A percentile compares a stretch with the other conserved stretches of the same genome.
Evolutionary conservation across 2,113 vertebrate species (phyloP).

Genomic region (Xiphias gladius): DNA sequence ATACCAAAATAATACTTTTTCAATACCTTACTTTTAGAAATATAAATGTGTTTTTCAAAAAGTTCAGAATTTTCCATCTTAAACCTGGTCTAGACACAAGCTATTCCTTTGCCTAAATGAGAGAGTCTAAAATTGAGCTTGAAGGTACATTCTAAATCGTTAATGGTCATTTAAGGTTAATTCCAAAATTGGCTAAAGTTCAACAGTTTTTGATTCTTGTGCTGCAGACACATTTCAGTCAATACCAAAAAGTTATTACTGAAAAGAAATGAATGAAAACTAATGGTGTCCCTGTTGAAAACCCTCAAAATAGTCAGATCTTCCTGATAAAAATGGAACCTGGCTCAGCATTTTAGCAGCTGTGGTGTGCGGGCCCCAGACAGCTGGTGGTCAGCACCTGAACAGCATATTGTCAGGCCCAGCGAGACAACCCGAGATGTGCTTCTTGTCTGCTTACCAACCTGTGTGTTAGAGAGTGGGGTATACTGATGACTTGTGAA

Average conservation of each 20-base stretch:
- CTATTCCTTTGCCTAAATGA: too few relatives aligned
- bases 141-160: too few relatives aligned
- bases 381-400: conserved; percentile 57
- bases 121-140: too few relatives aligned
- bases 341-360: conserved; percentile 23
- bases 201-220: neutral
- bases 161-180: too few relatives aligned
- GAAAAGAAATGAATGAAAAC: neutral
- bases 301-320: neutral
- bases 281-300: neutral
- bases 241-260: neutral
- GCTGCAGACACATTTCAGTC: neutral
- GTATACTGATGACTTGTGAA: conserved; percentile 50
- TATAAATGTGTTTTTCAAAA: too few relatives aligned
- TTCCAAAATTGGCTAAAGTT: neutral
- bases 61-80: too few relatives aligned
- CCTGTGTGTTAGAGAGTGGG: neutral
- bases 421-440: conserved; percentile 60
- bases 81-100: too few relatives aligned
- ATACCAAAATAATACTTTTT: too few relatives aligned
- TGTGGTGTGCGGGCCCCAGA: conserved; percentile 31
- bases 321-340: too few relatives aligned
- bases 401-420: conserved; percentile 5
- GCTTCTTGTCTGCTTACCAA: conserved; percentile 5
- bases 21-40: too few relatives aligned